Conservation (phyloP, 2,888 invertebrate genomes). For the Xanthorhoe spadicearia region DNA sequence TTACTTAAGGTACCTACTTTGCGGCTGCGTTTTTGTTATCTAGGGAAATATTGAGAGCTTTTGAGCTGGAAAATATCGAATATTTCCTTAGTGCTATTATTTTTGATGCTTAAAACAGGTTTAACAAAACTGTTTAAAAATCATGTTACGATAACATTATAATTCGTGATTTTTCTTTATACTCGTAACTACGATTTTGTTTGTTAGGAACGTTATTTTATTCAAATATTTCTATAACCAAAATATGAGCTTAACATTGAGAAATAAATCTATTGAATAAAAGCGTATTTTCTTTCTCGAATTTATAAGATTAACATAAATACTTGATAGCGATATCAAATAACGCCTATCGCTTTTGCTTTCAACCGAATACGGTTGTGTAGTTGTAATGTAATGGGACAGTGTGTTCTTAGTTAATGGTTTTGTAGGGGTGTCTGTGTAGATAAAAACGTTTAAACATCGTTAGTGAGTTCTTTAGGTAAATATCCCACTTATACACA, state of each 20-base stretch:
- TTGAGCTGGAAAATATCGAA: neutral
- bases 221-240: neutral
- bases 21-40: constrained; percentile 72
- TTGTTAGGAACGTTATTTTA: too few species aligned
- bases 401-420: constrained; percentile 76
- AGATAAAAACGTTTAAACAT: constrained; percentile 59
- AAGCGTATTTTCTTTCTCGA: constrained; percentile 13
- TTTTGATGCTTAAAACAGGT: too few species aligned
- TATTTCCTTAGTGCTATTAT: too few species aligned
- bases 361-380: constrained; percentile 69
- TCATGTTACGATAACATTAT: too few species aligned
- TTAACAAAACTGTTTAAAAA: too few species aligned
- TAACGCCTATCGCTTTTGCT: constrained; percentile 56
- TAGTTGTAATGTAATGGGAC: constrained; percentile 71
- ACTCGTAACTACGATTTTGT: too few species aligned
- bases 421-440: constrained; percentile 61
- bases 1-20: constrained; percentile 79
- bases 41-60: constrained; percentile 53
- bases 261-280: constrained; percentile 11
- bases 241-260: neutral
- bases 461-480: constrained; percentile 41
- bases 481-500: constrained; percentile 5
- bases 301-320: constrained; percentile 23
- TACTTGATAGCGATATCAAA: constrained; percentile 24
- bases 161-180: too few species aligned